phyloP scores from a whole-genome alignment of 2,888 invertebrate genomes.

The Tenodera sinensis region DNA sequence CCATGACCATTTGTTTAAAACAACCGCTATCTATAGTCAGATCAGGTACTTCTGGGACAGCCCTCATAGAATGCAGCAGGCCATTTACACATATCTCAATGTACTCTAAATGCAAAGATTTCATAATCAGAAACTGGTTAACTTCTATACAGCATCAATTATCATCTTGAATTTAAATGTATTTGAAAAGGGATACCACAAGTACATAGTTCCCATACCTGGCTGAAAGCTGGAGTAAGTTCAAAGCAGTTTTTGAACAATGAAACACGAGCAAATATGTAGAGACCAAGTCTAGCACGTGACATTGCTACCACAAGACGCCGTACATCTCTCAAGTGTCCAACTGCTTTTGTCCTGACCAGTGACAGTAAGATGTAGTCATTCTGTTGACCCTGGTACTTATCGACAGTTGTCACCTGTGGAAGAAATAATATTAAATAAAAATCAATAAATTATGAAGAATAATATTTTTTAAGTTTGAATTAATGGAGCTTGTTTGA shows the following conservation, averaged over 20 bases:
- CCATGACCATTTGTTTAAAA: too few species aligned
- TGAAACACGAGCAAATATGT: constrained; percentile 88
- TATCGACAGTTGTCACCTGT: constrained; percentile 91
- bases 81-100: too few species aligned
- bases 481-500: too few species aligned
- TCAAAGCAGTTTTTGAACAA: constrained; percentile 97
- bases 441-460: background rate
- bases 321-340: constrained; percentile 93
- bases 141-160: too few species aligned
- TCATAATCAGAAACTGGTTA: too few species aligned
- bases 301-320: constrained; percentile 98
- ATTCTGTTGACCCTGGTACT: constrained; percentile 99
- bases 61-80: too few species aligned
- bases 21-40: too few species aligned
- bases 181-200: too few species aligned
- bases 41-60: too few species aligned
- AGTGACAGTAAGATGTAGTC: constrained; percentile 95
- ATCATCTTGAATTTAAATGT: too few species aligned
- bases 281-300: constrained; percentile 91
- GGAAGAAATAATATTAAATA: constrained; percentile 18
- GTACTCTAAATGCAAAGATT: too few species aligned
- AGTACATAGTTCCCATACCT: constrained; percentile 53
- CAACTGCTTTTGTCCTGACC: constrained; percentile 95
- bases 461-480: background rate
- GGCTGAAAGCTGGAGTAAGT: constrained; percentile 90